Percentiles rank a stretch among this genome's conserved stretches.
phyloP scores from a whole-genome alignment of 2,113 vertebrate genomes.

The Lanius ludovicianus region DNA sequence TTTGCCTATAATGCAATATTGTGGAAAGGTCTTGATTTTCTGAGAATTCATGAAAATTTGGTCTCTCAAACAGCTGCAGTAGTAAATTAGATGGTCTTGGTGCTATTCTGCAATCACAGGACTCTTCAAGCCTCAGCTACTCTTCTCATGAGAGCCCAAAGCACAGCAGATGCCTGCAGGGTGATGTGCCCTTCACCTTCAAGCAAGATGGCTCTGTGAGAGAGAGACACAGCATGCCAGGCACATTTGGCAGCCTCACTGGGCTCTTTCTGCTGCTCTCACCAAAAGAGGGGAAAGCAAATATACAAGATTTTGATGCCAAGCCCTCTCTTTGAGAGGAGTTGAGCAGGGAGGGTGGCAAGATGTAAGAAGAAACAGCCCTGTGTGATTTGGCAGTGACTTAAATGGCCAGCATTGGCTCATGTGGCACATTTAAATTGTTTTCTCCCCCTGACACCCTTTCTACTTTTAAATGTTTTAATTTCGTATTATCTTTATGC shows the following conservation, averaged over 20 bases:
- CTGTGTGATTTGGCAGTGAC: not conserved
- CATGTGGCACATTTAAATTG: not conserved
- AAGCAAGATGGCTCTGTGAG: not conserved
- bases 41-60: not conserved
- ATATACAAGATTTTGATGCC: not conserved
- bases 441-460: not conserved
- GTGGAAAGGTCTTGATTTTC: not conserved
- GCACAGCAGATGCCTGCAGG: not conserved
- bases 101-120: not conserved
- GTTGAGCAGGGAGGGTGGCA: not conserved
- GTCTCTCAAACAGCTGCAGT: not conserved
- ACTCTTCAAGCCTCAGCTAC: not conserved
- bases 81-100: not conserved
- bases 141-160: not conserved
- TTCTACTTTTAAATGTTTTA: not conserved
- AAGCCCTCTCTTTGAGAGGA: not conserved
- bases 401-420: not conserved
- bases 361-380: not conserved
- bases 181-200: fast-evolving
- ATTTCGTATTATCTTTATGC: not conserved
- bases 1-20: not conserved
- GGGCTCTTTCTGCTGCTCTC: not conserved
- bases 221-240: not conserved
- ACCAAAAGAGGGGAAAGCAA: not conserved
- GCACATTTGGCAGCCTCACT: not conserved